A percentile compares a stretch with the other conserved stretches of the same genome.
Conservation (phyloP, 2,113 vertebrate species). For the Aplodontia rufa region DNA sequence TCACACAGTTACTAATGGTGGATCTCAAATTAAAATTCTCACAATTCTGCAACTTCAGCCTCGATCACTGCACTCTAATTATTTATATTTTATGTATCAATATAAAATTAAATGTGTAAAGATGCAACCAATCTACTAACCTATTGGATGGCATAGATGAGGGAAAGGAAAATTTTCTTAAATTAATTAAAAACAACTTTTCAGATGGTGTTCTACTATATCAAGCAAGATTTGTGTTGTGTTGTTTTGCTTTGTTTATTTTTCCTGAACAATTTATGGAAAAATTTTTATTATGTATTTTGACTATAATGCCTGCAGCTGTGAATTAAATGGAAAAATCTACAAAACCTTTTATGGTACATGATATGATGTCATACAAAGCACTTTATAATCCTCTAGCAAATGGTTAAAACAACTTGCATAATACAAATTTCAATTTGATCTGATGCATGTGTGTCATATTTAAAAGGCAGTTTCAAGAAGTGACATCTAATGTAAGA, state of each 20-base stretch:
- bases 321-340: conserved; percentile 48
- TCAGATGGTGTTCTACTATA: background rate
- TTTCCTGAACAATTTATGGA: background rate
- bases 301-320: background rate
- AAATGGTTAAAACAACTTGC: conserved; percentile 38
- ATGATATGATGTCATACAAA: background rate
- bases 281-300: background rate
- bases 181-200: background rate
- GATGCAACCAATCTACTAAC: background rate
- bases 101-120: background rate
- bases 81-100: background rate
- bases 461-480: conserved; percentile 61
- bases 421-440: conserved; percentile 45
- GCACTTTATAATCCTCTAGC: conserved; percentile 18
- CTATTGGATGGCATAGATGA: background rate
- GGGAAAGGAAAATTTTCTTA: background rate
- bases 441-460: background rate
- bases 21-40: background rate
- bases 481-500: conserved; percentile 42
- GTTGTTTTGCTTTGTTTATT: background rate
- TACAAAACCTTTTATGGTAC: background rate
- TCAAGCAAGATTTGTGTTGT: background rate
- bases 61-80: background rate
- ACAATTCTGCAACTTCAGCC: background rate
- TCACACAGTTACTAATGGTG: background rate